Percentiles rank a stretch among this genome's conserved stretches.
Evolutionary conservation across 2,888 invertebrate species (phyloP).

Genomic region (Trissolcus japonicus): DNA sequence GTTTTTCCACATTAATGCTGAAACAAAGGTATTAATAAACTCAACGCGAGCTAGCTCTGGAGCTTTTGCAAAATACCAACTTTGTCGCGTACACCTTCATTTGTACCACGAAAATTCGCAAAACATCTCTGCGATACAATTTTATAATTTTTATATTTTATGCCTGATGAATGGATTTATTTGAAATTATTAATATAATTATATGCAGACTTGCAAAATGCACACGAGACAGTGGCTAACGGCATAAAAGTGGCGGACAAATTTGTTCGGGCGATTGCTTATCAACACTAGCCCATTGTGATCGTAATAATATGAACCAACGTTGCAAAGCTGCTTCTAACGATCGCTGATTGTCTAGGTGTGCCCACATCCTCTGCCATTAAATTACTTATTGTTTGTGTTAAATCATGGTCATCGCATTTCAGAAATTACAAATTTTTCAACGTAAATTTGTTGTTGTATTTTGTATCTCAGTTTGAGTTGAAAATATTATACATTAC

Average conservation of each 20-base stretch:
- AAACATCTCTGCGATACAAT: background rate
- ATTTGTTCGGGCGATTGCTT: background rate
- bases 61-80: background rate
- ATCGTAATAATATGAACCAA: background rate
- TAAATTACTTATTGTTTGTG: too few species aligned
- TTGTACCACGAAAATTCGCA: background rate
- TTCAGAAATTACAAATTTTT: too few species aligned
- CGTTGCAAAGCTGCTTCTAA: background rate
- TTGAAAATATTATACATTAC: too few species aligned
- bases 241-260: background rate
- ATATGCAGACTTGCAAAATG: background rate
- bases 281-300: background rate
- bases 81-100: background rate
- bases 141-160: too few species aligned
- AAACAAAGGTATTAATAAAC: conserved; percentile 5
- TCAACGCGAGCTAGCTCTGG: background rate
- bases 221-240: background rate
- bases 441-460: too few species aligned
- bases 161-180: background rate
- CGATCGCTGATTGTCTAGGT: background rate
- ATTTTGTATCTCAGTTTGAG: too few species aligned
- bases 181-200: background rate
- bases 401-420: too few species aligned
- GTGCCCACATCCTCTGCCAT: too few species aligned
- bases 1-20: background rate